Evolutionary conservation across 2,888 invertebrate species (phyloP).

Genomic region (Neria commutata): DNA sequence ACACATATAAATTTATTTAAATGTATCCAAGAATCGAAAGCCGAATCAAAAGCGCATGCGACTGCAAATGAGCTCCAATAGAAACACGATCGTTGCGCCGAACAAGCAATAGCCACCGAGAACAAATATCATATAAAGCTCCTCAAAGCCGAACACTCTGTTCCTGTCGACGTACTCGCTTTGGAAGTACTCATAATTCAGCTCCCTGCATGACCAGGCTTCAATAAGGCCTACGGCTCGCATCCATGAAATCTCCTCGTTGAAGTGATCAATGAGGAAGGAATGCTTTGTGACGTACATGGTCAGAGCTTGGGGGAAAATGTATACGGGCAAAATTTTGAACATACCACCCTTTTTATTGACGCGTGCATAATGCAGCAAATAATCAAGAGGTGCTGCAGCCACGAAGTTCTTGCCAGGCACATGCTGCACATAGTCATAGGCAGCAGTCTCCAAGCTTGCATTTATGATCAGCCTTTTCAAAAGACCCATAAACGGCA

Average conservation of each 20-base stretch:
- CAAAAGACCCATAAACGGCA: constrained; percentile 22
- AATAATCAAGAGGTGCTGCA: constrained; percentile 27
- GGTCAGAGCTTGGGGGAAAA: constrained; percentile 35
- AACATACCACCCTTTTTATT: constrained; percentile 14
- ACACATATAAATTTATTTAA: too few species aligned
- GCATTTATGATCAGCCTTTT: constrained; percentile 11
- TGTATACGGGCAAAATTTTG: constrained; percentile 32
- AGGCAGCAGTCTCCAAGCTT: not conserved
- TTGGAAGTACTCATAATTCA: constrained; percentile 16
- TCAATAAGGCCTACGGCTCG: constrained; percentile 39
- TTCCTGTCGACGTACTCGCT: constrained; percentile 8
- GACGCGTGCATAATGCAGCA: constrained; percentile 30
- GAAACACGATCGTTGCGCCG: constrained; percentile 12
- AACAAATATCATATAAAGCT: constrained; percentile 18
- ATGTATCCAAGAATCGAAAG: too few species aligned
- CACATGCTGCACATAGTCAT: constrained; percentile 26
- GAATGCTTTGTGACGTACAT: constrained; percentile 47
- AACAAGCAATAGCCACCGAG: not conserved
- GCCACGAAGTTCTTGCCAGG: constrained; percentile 22
- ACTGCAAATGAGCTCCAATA: constrained; percentile 12
- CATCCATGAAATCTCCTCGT: constrained; percentile 39
- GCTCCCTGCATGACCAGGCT: constrained; percentile 36
- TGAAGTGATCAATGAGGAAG: constrained; percentile 40
- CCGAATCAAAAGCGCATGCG: not conserved
- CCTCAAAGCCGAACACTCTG: not conserved